phyloP scores from a whole-genome alignment of 2,888 invertebrate genomes.

The Bhutanitis thaidina region DNA sequence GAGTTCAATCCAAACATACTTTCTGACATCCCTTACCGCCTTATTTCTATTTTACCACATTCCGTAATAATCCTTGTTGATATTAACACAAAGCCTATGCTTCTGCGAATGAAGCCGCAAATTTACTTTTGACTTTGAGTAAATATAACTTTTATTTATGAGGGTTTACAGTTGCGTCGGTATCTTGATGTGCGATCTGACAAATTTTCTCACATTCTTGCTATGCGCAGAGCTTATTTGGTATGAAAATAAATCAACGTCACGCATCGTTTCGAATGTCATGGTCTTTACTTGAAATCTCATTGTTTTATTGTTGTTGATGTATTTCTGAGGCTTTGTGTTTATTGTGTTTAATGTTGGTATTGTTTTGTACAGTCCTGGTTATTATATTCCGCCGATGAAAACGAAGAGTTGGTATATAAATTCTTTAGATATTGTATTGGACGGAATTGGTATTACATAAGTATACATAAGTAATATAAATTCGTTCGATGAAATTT shows the following conservation, averaged over 20 bases:
- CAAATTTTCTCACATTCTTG: conserved; percentile 39
- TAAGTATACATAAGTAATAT: too few relatives aligned
- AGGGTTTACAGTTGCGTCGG: conserved; percentile 39
- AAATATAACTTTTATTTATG: conserved; percentile 60
- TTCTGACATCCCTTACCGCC: conserved; percentile 17
- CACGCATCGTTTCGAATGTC: conserved; percentile 5
- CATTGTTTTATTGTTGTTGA: too few relatives aligned
- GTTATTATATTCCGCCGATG: too few relatives aligned
- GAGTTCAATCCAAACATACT: conserved; percentile 32
- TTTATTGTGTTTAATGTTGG: too few relatives aligned
- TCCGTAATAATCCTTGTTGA: conserved; percentile 17
- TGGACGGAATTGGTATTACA: too few relatives aligned
- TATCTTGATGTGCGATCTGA: conserved; percentile 46
- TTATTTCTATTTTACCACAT: conserved; percentile 17
- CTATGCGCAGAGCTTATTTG: conserved; percentile 30
- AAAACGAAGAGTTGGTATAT: too few relatives aligned
- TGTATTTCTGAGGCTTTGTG: too few relatives aligned
- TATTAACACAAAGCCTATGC: conserved; percentile 9
- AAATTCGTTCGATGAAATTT: too few relatives aligned
- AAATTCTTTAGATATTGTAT: too few relatives aligned
- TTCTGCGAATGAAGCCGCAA: conserved; percentile 15
- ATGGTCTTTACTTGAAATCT: neutral
- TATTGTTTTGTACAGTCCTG: too few relatives aligned
- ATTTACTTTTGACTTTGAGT: too few relatives aligned
- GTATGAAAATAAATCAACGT: conserved; percentile 25